Evolutionary conservation across 2,113 vertebrate genomes (phyloP), one percentile per base, ranked within the genome.

Genomic region (Coturnix japonica): DNA sequence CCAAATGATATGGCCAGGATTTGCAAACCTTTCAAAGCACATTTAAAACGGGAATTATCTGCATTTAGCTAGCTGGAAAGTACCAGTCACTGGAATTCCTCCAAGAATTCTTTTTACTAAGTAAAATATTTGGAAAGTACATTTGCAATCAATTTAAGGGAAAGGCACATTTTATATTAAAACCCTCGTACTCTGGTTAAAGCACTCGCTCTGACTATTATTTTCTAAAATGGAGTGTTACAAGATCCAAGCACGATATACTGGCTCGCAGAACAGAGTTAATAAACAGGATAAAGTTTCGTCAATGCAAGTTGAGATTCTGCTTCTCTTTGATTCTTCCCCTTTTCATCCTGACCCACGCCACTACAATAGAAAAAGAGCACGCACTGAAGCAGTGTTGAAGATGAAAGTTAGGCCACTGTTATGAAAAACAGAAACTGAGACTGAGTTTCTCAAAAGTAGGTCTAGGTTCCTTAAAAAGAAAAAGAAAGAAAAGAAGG

Each of bases 101-200:
- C 96, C 94, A 95, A 94, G 79, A 85, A 63, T 49, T 81, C 60
- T 74, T 89, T 91, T 96, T 95, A 94, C 56, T 43, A 95, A 96
- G 81, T 91, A 94, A 95, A 96, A 96, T 96, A 95, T 94, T 96
- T 96, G 76, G 78, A 88, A 93, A 96, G 84, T 77, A 96, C 91
- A 96, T 96, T 96, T 96, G 93, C 91, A 95, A 97, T 93, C 96
- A 96, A 95, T 96, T 96, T 96, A 91, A 94, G 67, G 70, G 65
- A 76, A 92, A 95, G 74, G 81, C 81, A 60, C 76, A 87, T 89
- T 93, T 96, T 92, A 64, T 96, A 93, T 95, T 94, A 95, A 96
- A 96, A 61, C 76, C 76, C 81, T 95, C 87, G 65, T 85, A 72
- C 63, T 86, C 79, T 6, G 63, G 84, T 87, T 95, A 89, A 96